phyloP scores from a whole-genome alignment of 1,140 invertebrate genomes.

The Lineus longissimus region DNA sequence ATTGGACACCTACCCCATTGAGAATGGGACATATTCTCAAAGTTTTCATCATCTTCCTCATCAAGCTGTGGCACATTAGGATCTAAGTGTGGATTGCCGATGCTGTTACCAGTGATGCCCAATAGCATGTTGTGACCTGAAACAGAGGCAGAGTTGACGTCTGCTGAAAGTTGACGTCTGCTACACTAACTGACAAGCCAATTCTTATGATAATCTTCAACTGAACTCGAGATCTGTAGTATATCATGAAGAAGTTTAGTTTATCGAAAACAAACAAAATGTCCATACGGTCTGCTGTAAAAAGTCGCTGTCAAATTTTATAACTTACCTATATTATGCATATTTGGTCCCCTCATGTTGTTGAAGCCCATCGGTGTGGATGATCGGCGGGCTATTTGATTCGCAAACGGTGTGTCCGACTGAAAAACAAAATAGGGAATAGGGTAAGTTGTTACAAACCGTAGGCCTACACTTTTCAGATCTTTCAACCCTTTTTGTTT shows the following conservation, averaged over 20 bases:
- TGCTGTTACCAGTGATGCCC: neutral
- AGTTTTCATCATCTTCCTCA: conserved; percentile 6
- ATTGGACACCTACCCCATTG: too few species aligned
- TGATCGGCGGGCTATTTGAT: neutral
- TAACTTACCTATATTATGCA: too few species aligned
- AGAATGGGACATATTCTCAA: neutral
- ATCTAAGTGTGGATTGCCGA: neutral
- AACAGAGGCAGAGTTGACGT: too few species aligned
- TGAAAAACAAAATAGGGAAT: neutral
- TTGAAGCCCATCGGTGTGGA: neutral
- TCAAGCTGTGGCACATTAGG: neutral
- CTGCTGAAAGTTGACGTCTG: too few species aligned
- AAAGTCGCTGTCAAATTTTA: neutral
- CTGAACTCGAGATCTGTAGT: too few species aligned
- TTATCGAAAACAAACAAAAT: neutral
- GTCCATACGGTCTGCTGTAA: neutral
- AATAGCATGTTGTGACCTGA: too few species aligned
- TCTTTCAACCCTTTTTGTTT: neutral
- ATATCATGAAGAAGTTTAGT: too few species aligned
- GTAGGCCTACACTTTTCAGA: neutral
- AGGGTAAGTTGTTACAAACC: neutral
- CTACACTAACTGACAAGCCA: too few species aligned
- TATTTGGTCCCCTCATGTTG: neutral
- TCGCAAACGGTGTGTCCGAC: conserved; percentile 3
- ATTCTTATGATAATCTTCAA: too few species aligned